Conservation (phyloP, 2,113 vertebrate species). For the Aix galericulata region DNA sequence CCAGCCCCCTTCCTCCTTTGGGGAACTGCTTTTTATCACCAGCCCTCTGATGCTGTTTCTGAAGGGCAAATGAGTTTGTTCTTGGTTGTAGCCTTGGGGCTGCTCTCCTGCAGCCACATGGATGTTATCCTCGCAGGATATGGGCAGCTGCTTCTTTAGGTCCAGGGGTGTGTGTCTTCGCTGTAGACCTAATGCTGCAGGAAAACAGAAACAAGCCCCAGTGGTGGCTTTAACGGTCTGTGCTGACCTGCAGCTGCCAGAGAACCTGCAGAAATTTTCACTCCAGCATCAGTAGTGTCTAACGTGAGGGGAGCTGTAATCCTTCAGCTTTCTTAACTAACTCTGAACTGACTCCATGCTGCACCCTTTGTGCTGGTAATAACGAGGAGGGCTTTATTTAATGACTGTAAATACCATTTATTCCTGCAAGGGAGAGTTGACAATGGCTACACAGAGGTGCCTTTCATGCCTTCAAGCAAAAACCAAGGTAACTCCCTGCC, state of each 20-base stretch:
- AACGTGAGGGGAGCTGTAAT: not conserved
- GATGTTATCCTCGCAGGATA: not conserved
- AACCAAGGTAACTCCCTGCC: not conserved
- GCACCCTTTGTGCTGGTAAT: not conserved
- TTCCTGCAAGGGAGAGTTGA: not conserved
- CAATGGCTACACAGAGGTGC: not conserved
- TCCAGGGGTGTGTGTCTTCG: not conserved
- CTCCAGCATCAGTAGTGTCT: not conserved
- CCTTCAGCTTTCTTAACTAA: not conserved
- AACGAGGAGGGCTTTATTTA: not conserved
- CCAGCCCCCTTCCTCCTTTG: too few relatives aligned
- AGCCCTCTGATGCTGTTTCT: not conserved
- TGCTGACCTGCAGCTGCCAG: not conserved
- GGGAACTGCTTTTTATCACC: too few relatives aligned
- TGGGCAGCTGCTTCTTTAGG: not conserved
- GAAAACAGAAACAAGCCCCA: not conserved
- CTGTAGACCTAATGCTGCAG: not conserved
- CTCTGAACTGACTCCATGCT: not conserved
- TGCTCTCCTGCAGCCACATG: not conserved
- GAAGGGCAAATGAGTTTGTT: not conserved
- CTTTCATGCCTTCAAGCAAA: not conserved
- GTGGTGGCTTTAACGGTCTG: not conserved
- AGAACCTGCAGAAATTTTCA: not conserved
- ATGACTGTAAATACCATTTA: not conserved
- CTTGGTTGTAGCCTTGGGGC: not conserved